These are phyloP conservation scores for Falco biarmicus DNA, from an alignment of 2,797 vertebrate species.

Conservation along the genomic window DNA sequence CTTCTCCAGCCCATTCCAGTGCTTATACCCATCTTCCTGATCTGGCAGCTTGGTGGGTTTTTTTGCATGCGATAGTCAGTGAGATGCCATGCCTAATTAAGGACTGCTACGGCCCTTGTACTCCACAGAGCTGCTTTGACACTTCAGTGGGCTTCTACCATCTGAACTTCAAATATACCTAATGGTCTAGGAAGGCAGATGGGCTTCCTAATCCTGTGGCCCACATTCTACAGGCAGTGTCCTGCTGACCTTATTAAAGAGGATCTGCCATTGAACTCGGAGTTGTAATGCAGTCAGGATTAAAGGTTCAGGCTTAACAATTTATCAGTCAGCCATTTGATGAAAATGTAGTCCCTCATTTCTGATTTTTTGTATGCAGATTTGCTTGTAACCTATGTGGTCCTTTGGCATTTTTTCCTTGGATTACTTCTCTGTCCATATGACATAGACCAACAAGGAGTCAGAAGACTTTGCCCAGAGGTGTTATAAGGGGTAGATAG, in stretches of 20 bases:
- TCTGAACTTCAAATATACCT: not conserved
- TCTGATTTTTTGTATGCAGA: not conserved
- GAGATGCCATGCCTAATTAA: not conserved
- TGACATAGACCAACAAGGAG: not conserved
- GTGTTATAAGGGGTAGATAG: constrained; percentile 44
- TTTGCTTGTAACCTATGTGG: not conserved
- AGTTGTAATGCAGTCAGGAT: not conserved
- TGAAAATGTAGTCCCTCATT: not conserved
- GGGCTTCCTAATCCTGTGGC: not conserved
- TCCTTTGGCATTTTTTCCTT: not conserved
- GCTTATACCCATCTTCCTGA: not conserved
- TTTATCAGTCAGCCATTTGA: not conserved
- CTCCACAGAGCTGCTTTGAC: not conserved
- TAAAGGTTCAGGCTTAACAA: not conserved
- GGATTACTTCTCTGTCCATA: not conserved
- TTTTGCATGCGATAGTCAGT: not conserved
- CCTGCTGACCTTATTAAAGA: not conserved
- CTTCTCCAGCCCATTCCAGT: not conserved
- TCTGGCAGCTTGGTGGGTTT: not conserved
- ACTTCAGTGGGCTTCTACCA: not conserved
- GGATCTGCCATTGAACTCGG: not conserved
- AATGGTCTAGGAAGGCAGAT: not conserved
- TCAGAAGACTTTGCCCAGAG: not conserved
- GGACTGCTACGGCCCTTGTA: not conserved
- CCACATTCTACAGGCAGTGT: not conserved